phyloP scores from a whole-genome alignment of 2,888 invertebrate genomes.

The Stenolophus ochropezus region DNA sequence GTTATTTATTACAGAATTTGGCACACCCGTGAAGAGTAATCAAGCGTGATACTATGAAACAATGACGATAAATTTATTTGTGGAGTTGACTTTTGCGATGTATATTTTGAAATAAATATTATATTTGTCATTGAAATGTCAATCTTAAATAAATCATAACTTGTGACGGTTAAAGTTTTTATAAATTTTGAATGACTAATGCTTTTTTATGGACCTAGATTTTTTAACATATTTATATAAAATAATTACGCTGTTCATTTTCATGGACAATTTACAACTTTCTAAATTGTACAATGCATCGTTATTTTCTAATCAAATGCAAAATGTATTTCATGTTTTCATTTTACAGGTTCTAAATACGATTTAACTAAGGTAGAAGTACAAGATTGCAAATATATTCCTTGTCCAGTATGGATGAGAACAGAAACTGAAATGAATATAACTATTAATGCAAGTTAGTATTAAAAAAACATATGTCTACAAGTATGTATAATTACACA shows the following conservation, averaged over 20 bases:
- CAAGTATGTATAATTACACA: neutral
- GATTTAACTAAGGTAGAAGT: slow-evolving; percentile 62
- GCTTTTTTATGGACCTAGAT: neutral
- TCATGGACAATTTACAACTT: neutral
- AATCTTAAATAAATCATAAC: neutral
- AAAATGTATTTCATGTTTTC: slow-evolving; percentile 45
- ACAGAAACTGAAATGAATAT: slow-evolving; percentile 60
- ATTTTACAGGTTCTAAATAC: slow-evolving; percentile 63
- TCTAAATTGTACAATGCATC: neutral
- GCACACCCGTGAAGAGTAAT: too few relatives aligned
- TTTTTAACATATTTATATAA: neutral
- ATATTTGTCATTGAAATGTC: neutral
- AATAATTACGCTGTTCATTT: neutral
- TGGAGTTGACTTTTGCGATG: neutral
- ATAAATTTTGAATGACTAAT: too few relatives aligned
- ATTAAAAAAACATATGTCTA: too few relatives aligned
- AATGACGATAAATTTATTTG: neutral
- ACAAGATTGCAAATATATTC: slow-evolving; percentile 62
- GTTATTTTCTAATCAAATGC: neutral
- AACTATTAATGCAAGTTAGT: slow-evolving; percentile 61
- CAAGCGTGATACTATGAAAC: too few relatives aligned
- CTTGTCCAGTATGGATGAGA: slow-evolving; percentile 62
- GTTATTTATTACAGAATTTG: too few relatives aligned
- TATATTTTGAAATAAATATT: neutral
- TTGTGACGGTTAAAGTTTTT: neutral